Evolutionary conservation across 2,113 vertebrate genomes (phyloP), one percentile per base, ranked within the genome.

Genomic region (Epinephelus moara): DNA sequence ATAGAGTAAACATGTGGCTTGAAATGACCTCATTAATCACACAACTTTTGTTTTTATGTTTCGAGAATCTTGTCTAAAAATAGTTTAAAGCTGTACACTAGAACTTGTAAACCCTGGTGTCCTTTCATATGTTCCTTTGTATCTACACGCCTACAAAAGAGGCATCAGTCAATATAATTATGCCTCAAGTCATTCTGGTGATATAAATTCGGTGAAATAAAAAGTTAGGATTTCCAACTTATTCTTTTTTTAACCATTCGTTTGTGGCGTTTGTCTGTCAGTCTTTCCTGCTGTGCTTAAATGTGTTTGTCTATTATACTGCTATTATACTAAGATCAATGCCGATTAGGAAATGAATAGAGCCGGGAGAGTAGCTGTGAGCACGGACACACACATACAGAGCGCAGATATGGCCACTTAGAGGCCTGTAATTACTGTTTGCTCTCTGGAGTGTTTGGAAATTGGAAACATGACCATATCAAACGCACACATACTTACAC

Each of bases 381-480:
- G n/a, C 50, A 83, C 1, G 37, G 23, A 25, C 23, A 5, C 50
- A 52, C 50, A 52, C 21, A 27, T 9, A 68, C 47, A 45, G 17
- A 17, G 49, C 17, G 5, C 23, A 62, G 25, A 75, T 53, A 63
- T 33, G 10, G 53, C 15, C 53, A 55, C 37, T 37, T 42, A 57
- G 53, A 84, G 45, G 23, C 27, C 23, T 19, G 52, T 59, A 33
- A 80, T 56, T 84, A 68, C 13, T 78, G 49, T 72, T 71, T 82
- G 50, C 78, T 27, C 64, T 82, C 42, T 30, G 15, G 62, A 37
- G 73, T 67, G 56, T 37, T 60, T 70, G 37, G 17, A 61, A 53
- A 78, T 47, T 63, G 30, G 14, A 62, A 78, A 30, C n/a, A 10
- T 30, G 19, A 47, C 3, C 4, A 18, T 25, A 47, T 56, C 33